Conservation (phyloP, 2,888 invertebrate species). For the Gymnosoma rotundatum region DNA sequence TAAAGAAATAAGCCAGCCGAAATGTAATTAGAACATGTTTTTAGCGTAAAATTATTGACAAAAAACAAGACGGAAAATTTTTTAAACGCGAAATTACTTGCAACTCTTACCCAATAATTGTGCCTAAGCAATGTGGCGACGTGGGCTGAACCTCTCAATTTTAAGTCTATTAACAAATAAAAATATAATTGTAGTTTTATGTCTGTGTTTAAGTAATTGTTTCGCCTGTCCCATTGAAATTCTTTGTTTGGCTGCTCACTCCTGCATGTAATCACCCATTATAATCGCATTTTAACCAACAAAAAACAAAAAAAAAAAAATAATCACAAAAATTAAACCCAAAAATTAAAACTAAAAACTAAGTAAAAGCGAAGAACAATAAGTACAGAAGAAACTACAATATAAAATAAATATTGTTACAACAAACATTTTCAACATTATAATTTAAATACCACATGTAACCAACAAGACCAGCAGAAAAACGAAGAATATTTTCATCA, state of each 20-base stretch:
- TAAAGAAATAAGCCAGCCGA: too few relatives aligned
- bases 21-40: too few relatives aligned
- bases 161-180: slow-evolving; percentile 70
- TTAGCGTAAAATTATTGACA: too few relatives aligned
- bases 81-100: slow-evolving; percentile 14
- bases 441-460: slow-evolving; percentile 24
- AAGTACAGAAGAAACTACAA: slow-evolving; percentile 32
- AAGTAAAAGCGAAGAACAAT: slow-evolving; percentile 30
- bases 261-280: slow-evolving; percentile 73
- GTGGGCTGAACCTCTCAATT: slow-evolving; percentile 68
- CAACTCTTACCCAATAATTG: slow-evolving; percentile 38
- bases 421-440: slow-evolving; percentile 54
- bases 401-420: slow-evolving; percentile 8
- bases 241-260: slow-evolving; percentile 66
- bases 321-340: not conserved
- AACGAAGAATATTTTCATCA: slow-evolving; percentile 55
- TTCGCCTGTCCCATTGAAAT: slow-evolving; percentile 56
- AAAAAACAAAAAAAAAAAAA: slow-evolving; percentile 37
- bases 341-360: slow-evolving; percentile 21
- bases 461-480: slow-evolving; percentile 20
- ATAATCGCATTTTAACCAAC: slow-evolving; percentile 73
- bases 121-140: slow-evolving; percentile 55
- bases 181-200: slow-evolving; percentile 52
- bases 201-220: slow-evolving; percentile 65
- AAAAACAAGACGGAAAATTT: too few relatives aligned